Evolutionary conservation across 2,888 invertebrate genomes (phyloP), one percentile per base, ranked within the genome.

Genomic region (Diaprepes abbreviatus): DNA sequence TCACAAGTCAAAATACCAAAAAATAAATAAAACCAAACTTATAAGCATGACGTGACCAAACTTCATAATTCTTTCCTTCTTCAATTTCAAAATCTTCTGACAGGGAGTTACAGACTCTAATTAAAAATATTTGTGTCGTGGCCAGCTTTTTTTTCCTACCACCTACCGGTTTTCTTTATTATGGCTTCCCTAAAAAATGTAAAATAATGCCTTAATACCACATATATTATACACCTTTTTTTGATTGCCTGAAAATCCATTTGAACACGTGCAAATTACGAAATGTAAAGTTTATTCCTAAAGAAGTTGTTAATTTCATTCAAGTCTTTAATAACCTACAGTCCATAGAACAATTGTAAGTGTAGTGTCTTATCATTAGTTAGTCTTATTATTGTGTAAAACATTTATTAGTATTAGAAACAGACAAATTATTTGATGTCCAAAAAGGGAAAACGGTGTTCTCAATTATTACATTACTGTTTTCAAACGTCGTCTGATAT

Each of bases 201-300:
- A 74, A 75, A 76, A 74, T 75, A 74, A 75, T 73, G 73, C 75
- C 68, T 71, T 75, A 64, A 69, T 64, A 54, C 40, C 64, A 58
- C 35, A 60, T 65, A 70, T 59, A 70, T 70, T 70, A 70, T 65
- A 65, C 54, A 59, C 50, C 59, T 40, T 64, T 45, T 45, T 58
- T 64, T 33, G 70, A 72, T 74, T 71, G 71, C 69, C 66, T 72
- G 43, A 69, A 71, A 74, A 73, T 73, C 73, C 75, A 77, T 79
- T 77, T 75, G 79, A 79, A 78, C 79, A 79, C 79, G 79, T 79
- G 78, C 78, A 77, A 76, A 75, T 57, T 65, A 55, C 50, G 31
- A 10, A 16, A 24, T 21, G 5, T 65, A 70, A 54, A 59, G 59
- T 59, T 16, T 45, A 31, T 65, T 70, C 70, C 70, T 14, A 43